Percentiles rank a stretch among this genome's conserved stretches.
These are phyloP conservation scores for Tapera naevia DNA, from an alignment of 2,797 vertebrate genomes.

Conservation along the genomic window DNA sequence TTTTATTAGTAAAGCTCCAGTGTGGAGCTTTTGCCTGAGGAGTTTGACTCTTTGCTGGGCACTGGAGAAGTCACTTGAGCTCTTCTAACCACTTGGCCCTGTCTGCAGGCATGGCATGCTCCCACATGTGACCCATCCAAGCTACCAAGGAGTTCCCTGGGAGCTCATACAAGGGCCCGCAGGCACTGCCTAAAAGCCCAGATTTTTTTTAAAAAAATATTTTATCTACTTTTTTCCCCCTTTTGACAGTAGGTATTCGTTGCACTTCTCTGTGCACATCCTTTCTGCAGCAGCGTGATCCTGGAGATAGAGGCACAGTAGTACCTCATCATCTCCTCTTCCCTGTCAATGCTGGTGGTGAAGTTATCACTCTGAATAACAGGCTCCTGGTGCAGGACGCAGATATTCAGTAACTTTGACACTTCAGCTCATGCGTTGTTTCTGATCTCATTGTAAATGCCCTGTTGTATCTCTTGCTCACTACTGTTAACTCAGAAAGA, in stretches of 20 bases:
- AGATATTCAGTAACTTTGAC: background rate
- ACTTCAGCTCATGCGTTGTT: background rate
- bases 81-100: background rate
- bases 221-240: background rate
- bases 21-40: background rate
- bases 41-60: background rate
- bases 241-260: background rate
- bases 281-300: background rate
- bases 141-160: background rate
- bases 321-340: background rate
- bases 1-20: background rate
- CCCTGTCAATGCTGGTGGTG: background rate
- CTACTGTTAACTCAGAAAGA: background rate
- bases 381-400: background rate
- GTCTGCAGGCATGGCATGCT: rapidly evolving
- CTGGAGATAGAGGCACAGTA: background rate
- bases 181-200: too few relatives aligned
- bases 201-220: too few relatives aligned
- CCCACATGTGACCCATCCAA: rapidly evolving
- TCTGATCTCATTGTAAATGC: background rate
- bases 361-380: background rate
- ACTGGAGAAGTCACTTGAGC: background rate
- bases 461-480: background rate
- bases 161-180: background rate
- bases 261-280: background rate